Evolutionary conservation across 2,113 vertebrate genomes (phyloP), one percentile per base, ranked within the genome.

Genomic region (Clarias macrocephalus): DNA sequence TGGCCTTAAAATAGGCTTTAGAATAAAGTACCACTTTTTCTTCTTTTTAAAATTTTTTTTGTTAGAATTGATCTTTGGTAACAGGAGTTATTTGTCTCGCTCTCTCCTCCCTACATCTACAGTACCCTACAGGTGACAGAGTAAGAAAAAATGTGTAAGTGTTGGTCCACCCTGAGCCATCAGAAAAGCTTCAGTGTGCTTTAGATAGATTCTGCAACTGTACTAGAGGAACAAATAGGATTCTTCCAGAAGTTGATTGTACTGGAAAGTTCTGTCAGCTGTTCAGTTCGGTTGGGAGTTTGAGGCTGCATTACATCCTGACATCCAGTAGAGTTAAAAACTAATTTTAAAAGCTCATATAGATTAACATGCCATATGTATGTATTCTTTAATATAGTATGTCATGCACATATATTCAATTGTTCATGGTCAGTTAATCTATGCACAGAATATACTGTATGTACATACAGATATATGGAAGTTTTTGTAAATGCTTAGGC

Each of bases 1-100:
- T 33, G 77, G 56, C 56, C 54, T 80, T 56, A 80, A 80, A 80
- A 59, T 80, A 21, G 28, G 56, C 56, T 33, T 80, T 33, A 33
- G 33, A 80, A 80, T 57, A 33, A 80, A 80, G 28, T 56, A 79
- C 23, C 15, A 18, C 2, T 75, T 37, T 77, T 77, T 5, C 18
- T 79, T 0, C 25, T 54, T 54, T 76, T 15, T 28, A 56, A 25
- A 48, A 4, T 30, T 79, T 57, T 77, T 1, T 16, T 77, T 13
- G 2, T 52, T 19, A 28, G 23, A 54, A 28, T 16, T 16, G 13
- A 12, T 56, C 25, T n/a, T 18, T 79, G 25, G 52, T 18, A 56
- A n/a, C 5, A 48, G 0, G 4, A 16, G 13, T 77, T 76, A 37
- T 9, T 73, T 73, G 30, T 73, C 72, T 79, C 52, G 48, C 48